Base-by-base conservation (phyloP, 2,888 invertebrate species). In the Ophion slaviceki region DNA sequence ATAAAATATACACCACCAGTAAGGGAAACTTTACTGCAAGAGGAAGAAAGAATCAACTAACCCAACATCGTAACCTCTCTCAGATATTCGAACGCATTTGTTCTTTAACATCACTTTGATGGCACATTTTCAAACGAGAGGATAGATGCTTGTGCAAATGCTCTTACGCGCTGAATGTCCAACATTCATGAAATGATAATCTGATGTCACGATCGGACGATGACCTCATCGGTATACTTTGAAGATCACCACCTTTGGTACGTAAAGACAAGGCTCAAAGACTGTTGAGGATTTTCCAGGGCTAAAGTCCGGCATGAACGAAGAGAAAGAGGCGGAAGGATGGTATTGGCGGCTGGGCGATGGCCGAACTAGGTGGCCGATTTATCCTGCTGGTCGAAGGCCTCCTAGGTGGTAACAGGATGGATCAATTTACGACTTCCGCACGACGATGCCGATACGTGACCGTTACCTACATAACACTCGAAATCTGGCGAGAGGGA, bases 361-460 rank as follows among this genome's bases (percentile, higher is more conserved):
- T 64, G 53, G 59, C n/a, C 64, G 70, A 77, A 68, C 76, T 66
- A 32, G 77, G 45, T 66, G 61, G 78, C 72, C 66, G 78, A 80
- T 77, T 80, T 87, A 83, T 82, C 87, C 75, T 74, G 85, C 79
- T 75, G 77, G 82, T 76, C 82, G 82, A 76, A 82, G 83, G 84
- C 84, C 81, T 89, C 79, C 78, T 79, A 59, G 81, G 84, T 80
- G 80, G 87, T 68, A 86, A 85, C 80, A 79, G 82, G 57, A 70
- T 82, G 79, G 79, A 87, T 85, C 86, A 90, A 91, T 91, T 92
- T 92, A 91, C 90, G 90, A 90, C 89, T 90, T 90, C 87, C 89
- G 88, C 89, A 89, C 90, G 90, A 89, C 90, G 91, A 91, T 90
- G 89, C 88, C 89, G 89, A 91, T 90, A 92, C 92, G 91, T 91